Conservation (phyloP, 2,888 invertebrate genomes). For the Drosophila koepferae region DNA sequence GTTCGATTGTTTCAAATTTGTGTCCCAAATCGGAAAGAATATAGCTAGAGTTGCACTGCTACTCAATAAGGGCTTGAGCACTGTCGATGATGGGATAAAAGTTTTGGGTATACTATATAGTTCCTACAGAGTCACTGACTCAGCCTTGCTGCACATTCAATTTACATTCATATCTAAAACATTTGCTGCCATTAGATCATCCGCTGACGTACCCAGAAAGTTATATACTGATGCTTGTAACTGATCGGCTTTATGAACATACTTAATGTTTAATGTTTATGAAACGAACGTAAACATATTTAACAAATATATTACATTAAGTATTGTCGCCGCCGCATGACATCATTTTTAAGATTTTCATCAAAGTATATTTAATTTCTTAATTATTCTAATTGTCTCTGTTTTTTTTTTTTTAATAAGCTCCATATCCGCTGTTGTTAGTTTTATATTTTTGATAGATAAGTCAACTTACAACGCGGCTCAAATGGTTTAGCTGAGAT, state of each 20-base stretch:
- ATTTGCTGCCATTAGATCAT: background rate
- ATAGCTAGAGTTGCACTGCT: too few species aligned
- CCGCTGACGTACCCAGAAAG: background rate
- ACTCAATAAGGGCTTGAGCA: too few species aligned
- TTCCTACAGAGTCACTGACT: background rate
- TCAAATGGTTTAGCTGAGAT: slow-evolving; percentile 4
- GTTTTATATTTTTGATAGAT: slow-evolving; percentile 16
- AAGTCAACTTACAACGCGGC: slow-evolving; percentile 13
- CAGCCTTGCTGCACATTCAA: too few species aligned
- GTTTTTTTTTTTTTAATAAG: slow-evolving; percentile 16
- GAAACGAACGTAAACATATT: background rate
- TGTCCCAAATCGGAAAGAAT: too few species aligned
- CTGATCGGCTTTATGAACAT: background rate
- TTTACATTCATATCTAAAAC: background rate
- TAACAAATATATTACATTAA: background rate
- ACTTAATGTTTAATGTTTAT: background rate
- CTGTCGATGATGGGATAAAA: too few species aligned
- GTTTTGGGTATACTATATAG: too few species aligned
- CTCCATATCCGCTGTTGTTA: slow-evolving; percentile 50
- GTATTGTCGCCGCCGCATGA: background rate
- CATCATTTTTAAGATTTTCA: slow-evolving; percentile 21
- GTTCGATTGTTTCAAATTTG: too few species aligned
- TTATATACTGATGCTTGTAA: background rate
- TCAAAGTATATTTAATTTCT: slow-evolving; percentile 9
- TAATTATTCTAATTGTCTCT: slow-evolving; percentile 42